Conservation (phyloP, 2,888 invertebrate species). For the Lymantria monacha region DNA sequence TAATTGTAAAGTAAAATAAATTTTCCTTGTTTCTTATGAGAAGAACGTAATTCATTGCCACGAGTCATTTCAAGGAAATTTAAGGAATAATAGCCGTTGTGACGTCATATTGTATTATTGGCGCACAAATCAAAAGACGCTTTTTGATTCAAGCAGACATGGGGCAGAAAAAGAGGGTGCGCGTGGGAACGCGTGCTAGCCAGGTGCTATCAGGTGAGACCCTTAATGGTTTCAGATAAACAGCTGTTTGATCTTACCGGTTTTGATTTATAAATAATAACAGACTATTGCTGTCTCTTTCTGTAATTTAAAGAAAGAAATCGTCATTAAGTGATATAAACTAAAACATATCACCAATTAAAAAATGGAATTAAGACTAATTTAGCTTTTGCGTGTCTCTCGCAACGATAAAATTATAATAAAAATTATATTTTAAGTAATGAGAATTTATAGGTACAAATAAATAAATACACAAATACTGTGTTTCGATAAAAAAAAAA, state of each 20-base stretch:
- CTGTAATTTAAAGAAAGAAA: not conserved
- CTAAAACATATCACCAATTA: no score
- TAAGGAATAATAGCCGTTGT: slow-evolving; percentile 36
- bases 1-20: not conserved
- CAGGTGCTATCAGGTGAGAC: slow-evolving; percentile 66
- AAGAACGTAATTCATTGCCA: slow-evolving; percentile 47
- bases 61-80: slow-evolving; percentile 43
- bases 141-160: slow-evolving; percentile 39
- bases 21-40: not conserved
- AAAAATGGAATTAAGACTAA: no score
- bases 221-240: slow-evolving; percentile 29
- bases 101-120: slow-evolving; percentile 40
- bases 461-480: no score
- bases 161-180: slow-evolving; percentile 48
- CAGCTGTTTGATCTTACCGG: slow-evolving; percentile 54
- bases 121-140: slow-evolving; percentile 34
- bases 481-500: no score
- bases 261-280: slow-evolving; percentile 17
- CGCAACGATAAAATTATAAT: no score
- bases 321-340: no score
- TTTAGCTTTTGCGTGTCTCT: no score
- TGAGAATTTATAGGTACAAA: no score
- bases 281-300: slow-evolving; percentile 1
- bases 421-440: no score
- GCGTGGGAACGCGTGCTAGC: slow-evolving; percentile 75